Percentiles rank a stretch among this genome's conserved stretches.
phyloP scores from a whole-genome alignment of 2,797 vertebrate species.

The Notolabrus celidotus region DNA sequence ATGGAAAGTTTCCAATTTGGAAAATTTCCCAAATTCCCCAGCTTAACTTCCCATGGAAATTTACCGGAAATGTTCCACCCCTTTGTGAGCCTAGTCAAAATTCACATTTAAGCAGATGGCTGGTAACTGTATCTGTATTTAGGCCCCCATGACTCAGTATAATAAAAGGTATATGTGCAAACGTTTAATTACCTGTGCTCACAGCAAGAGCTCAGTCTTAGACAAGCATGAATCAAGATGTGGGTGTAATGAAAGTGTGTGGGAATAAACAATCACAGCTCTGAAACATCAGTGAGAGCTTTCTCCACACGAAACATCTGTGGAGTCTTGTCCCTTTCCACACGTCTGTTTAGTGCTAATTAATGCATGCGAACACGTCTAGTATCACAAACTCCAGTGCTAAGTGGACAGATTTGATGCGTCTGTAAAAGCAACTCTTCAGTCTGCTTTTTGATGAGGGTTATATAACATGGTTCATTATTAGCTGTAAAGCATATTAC shows the following conservation, averaged over 20 bases:
- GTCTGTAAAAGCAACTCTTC: conserved; percentile 32
- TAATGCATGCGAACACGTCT: conserved; percentile 49
- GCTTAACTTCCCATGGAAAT: too few relatives aligned
- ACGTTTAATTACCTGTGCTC: conserved; percentile 30
- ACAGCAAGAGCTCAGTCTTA: conserved; percentile 26
- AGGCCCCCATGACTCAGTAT: neutral
- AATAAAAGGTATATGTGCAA: conserved; percentile 6
- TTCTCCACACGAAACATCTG: conserved; percentile 37
- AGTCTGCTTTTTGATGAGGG: conserved; percentile 42
- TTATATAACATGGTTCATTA: conserved; percentile 40
- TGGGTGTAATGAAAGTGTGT: conserved; percentile 44
- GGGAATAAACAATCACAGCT: conserved; percentile 21
- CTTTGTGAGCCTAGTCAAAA: too few relatives aligned
- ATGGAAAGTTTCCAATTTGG: too few relatives aligned
- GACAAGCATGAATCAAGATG: conserved; percentile 23
- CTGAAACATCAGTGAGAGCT: conserved; percentile 46
- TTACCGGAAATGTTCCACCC: too few relatives aligned
- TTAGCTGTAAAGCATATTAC: conserved; percentile 23
- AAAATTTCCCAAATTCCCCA: too few relatives aligned
- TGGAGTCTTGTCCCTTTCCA: conserved; percentile 41
- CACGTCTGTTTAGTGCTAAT: conserved; percentile 60
- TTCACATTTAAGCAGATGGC: too few relatives aligned
- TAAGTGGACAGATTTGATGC: conserved; percentile 32
- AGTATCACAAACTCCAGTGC: conserved; percentile 41
- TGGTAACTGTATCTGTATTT: conserved; percentile 8